Percentiles rank a stretch among this genome's conserved stretches.
Conservation (phyloP, 1,140 invertebrate species). For the Chironomus striatipennis region DNA sequence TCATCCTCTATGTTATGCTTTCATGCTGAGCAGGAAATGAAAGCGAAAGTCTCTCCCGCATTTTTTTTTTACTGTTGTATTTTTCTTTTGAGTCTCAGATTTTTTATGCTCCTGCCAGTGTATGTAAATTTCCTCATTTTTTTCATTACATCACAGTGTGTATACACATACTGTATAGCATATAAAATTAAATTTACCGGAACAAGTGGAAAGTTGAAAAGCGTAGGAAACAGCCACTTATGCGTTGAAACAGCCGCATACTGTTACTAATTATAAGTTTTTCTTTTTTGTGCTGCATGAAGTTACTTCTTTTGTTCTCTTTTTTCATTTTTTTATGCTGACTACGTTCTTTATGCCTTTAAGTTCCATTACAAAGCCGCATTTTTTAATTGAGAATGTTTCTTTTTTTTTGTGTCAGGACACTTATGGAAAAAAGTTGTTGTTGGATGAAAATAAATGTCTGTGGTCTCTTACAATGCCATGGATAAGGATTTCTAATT, state of each 20-base stretch:
- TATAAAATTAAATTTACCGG: conserved; percentile 14
- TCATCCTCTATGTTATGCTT: background rate
- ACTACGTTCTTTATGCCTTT: too few species aligned
- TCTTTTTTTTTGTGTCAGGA: too few species aligned
- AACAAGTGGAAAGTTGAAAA: conserved; percentile 11
- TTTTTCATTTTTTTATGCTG: too few species aligned
- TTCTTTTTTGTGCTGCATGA: background rate
- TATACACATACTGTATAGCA: conserved; percentile 1
- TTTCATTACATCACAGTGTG: background rate
- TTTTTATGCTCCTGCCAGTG: background rate
- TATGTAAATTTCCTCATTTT: conserved; percentile 7
- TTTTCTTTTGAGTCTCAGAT: background rate
- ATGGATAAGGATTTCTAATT: too few species aligned
- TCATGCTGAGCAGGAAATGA: conserved; percentile 12
- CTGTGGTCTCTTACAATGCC: too few species aligned
- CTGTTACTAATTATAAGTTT: conserved; percentile 5
- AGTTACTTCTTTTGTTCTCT: background rate
- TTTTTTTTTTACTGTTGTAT: too few species aligned
- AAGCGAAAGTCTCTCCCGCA: background rate
- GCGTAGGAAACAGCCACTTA: conserved; percentile 6
- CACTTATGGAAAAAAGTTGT: too few species aligned
- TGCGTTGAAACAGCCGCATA: background rate
- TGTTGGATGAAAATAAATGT: too few species aligned
- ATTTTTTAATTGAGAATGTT: too few species aligned
- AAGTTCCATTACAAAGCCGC: too few species aligned